These are phyloP conservation scores for Chaetodon auriga DNA, from an alignment of 2,113 vertebrate genomes.

Conservation along the genomic window DNA sequence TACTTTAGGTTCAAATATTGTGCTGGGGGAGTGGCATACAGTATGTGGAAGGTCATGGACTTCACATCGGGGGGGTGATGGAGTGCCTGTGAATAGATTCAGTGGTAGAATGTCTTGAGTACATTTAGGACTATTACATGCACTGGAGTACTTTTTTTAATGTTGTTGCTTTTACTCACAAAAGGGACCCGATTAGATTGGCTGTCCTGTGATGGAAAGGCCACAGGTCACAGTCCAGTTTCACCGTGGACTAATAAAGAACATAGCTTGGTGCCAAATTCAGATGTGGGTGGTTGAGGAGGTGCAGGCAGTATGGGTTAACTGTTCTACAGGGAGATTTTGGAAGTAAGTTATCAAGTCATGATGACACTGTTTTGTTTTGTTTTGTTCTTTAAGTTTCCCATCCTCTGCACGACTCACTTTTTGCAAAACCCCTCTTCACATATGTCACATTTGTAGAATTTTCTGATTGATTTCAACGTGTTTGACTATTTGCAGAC, in stretches of 20 bases:
- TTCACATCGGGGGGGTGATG: background rate
- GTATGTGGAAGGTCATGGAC: background rate
- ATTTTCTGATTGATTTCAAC: slow-evolving; percentile 9
- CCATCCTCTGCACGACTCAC: slow-evolving; percentile 30
- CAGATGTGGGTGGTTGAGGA: slow-evolving; percentile 30
- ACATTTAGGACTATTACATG: background rate
- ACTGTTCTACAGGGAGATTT: slow-evolving; percentile 29
- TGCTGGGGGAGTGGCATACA: background rate
- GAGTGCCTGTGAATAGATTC: background rate
- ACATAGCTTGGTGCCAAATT: slow-evolving; percentile 43
- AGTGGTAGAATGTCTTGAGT: background rate
- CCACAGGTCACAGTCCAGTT: background rate
- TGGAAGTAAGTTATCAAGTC: slow-evolving; percentile 3
- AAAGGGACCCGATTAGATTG: background rate
- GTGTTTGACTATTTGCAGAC: slow-evolving; percentile 36
- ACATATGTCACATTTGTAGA: background rate
- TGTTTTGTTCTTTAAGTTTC: slow-evolving; percentile 14
- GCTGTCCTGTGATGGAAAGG: background rate
- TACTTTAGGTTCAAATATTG: background rate
- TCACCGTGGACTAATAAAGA: slow-evolving; percentile 9
- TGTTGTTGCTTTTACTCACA: no score
- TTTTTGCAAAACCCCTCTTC: slow-evolving; percentile 9
- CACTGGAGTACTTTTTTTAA: no score
- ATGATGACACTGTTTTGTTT: slow-evolving; percentile 2
- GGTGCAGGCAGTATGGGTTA: slow-evolving; percentile 21